Conservation (phyloP, 2,888 invertebrate species). For the Aricia artaxerxes region DNA sequence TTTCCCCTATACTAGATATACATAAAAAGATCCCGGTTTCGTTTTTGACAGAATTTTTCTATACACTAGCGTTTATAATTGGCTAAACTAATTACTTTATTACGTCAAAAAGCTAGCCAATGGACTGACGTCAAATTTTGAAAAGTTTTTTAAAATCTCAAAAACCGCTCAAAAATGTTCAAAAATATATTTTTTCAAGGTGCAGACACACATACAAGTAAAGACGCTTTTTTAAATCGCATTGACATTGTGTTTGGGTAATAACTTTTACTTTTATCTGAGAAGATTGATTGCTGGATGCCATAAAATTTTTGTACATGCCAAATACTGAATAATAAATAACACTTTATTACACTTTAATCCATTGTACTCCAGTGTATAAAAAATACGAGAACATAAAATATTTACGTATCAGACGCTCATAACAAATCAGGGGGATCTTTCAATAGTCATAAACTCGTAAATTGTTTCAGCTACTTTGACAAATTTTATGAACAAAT, state of each 20-base stretch:
- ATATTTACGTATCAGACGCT: not conserved
- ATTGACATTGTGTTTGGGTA: not conserved
- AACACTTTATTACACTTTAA: not conserved
- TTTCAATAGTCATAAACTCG: too few relatives aligned
- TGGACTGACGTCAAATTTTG: too few relatives aligned
- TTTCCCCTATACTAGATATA: too few relatives aligned
- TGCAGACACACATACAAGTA: not conserved
- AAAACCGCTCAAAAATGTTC: not conserved
- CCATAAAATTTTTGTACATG: not conserved
- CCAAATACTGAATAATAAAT: not conserved
- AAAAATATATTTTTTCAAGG: too few relatives aligned
- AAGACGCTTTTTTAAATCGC: not conserved
- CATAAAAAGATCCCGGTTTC: too few relatives aligned
- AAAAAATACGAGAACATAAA: not conserved
- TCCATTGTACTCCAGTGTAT: not conserved
- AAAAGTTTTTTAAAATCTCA: not conserved
- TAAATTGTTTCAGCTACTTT: too few relatives aligned
- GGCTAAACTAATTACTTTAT: too few relatives aligned
- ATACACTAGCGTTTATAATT: too few relatives aligned
- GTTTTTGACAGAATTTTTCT: too few relatives aligned
- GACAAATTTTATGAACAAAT: too few relatives aligned
- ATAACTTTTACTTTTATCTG: conserved; percentile 7
- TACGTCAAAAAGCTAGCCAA: too few relatives aligned
- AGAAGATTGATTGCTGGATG: not conserved
- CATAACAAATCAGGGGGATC: too few relatives aligned